These are phyloP conservation scores for Asarcornis scutulata DNA, from an alignment of 2,113 vertebrate species.

Conservation along the genomic window DNA sequence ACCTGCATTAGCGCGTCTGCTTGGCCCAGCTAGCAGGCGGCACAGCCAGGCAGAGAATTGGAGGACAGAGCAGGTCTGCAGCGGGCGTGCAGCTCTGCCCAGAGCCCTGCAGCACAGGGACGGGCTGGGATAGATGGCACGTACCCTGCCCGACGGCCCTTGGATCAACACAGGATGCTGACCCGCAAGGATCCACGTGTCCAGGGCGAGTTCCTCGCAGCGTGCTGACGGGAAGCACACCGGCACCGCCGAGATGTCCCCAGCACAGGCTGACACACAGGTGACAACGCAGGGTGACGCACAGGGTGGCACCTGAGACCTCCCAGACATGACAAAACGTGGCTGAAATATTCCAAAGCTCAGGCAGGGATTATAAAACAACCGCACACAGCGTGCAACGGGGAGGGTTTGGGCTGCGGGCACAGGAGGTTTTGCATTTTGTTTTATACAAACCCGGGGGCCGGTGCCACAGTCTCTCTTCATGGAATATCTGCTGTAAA, in stretches of 20 bases:
- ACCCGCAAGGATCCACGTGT: no score
- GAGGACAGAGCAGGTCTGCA: rapidly evolving
- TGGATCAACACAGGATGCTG: not conserved
- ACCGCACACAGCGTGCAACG: rapidly evolving
- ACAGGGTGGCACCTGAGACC: no score
- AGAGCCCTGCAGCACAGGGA: not conserved
- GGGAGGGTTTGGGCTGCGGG: not conserved
- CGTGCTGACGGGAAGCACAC: not conserved
- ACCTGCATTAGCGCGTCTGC: rapidly evolving
- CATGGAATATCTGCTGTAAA: not conserved
- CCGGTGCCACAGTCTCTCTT: not conserved
- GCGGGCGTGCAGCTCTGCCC: not conserved
- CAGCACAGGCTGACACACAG: not conserved
- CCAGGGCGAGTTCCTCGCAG: not conserved
- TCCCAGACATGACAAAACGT: not conserved
- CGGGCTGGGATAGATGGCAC: not conserved
- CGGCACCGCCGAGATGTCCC: not conserved
- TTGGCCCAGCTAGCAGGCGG: rapidly evolving
- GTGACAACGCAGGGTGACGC: not conserved
- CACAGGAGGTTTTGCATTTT: rapidly evolving
- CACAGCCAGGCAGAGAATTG: not conserved
- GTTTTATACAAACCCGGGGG: not conserved
- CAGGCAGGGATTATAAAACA: rapidly evolving
- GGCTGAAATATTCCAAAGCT: not conserved
- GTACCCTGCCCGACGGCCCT: not conserved